Evolutionary conservation across 2,113 vertebrate species (phyloP).

Genomic region (Neotoma lepida): DNA sequence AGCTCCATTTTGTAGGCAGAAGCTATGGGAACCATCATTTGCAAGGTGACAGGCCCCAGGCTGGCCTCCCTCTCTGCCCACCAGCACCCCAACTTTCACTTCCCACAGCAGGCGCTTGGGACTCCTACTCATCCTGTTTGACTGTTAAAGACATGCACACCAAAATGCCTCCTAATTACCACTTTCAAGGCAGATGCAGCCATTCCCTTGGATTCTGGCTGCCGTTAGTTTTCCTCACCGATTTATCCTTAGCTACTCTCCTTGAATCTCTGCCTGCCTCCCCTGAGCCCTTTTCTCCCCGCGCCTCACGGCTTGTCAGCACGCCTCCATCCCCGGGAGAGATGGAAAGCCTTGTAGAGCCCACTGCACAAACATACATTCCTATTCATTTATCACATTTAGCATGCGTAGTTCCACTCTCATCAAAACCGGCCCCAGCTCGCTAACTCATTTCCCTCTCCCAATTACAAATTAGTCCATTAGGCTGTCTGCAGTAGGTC

Average conservation of each 20-base stretch:
- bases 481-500: conserved; percentile 98
- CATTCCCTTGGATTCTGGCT: conserved; percentile 85
- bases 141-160: conserved; percentile 86
- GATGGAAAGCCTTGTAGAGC: conserved; percentile 89
- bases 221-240: conserved; percentile 88
- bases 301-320: conserved; percentile 87
- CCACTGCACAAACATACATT: conserved; percentile 92
- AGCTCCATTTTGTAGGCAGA: background rate
- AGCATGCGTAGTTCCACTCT: conserved; percentile 92
- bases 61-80: background rate
- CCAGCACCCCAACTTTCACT: background rate
- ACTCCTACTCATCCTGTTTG: conserved; percentile 81
- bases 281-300: conserved; percentile 84
- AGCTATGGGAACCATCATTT: background rate
- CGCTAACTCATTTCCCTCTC: conserved; percentile 97
- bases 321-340: conserved; percentile 87
- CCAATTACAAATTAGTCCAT: conserved; percentile 99
- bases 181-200: conserved; percentile 85
- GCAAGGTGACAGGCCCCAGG: background rate
- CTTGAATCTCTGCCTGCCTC: conserved; percentile 83
- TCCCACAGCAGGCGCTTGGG: conserved; percentile 74
- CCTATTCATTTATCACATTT: conserved; percentile 96
- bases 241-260: conserved; percentile 91
- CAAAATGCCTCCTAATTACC: conserved; percentile 88
- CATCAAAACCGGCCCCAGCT: conserved; percentile 94